phyloP scores from a whole-genome alignment of 1,140 invertebrate species.

The Brachionus asplanchnoidis region DNA sequence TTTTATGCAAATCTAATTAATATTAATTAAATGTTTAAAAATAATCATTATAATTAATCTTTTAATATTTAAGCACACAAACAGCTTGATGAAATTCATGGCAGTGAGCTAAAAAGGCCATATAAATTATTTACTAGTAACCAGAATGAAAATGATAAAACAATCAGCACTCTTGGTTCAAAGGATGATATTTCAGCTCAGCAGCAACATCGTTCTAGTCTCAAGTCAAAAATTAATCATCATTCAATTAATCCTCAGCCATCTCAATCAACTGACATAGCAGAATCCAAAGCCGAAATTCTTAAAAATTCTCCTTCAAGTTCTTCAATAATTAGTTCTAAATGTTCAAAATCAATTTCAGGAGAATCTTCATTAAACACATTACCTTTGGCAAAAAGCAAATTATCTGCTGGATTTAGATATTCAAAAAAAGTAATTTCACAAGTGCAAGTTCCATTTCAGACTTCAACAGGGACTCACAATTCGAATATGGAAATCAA shows the following conservation, averaged over 20 bases:
- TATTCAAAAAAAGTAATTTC: neutral
- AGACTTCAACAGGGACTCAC: slow-evolving; percentile 8
- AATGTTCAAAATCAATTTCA: neutral
- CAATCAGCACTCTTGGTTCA: neutral
- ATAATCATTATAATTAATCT: neutral
- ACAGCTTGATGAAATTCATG: neutral
- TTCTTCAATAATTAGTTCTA: neutral
- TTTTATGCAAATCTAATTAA: no score
- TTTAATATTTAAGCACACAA: neutral
- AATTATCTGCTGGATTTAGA: slow-evolving; percentile 35
- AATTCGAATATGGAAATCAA: neutral
- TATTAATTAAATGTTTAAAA: neutral
- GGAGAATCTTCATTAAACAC: neutral
- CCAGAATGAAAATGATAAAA: neutral
- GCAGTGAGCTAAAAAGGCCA: neutral
- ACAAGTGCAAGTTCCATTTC: slow-evolving; percentile 45
- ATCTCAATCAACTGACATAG: neutral
- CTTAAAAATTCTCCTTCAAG: neutral
- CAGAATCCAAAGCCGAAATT: neutral
- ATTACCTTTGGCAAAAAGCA: slow-evolving; percentile 3
- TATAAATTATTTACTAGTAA: neutral
- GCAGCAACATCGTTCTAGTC: neutral
- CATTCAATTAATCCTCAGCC: slow-evolving; percentile 26
- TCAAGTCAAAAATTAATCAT: slow-evolving; percentile 23
- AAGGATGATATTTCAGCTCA: neutral